Evolutionary conservation across 1,140 invertebrate species (phyloP).

Genomic region (Phthorimaea operculella): DNA sequence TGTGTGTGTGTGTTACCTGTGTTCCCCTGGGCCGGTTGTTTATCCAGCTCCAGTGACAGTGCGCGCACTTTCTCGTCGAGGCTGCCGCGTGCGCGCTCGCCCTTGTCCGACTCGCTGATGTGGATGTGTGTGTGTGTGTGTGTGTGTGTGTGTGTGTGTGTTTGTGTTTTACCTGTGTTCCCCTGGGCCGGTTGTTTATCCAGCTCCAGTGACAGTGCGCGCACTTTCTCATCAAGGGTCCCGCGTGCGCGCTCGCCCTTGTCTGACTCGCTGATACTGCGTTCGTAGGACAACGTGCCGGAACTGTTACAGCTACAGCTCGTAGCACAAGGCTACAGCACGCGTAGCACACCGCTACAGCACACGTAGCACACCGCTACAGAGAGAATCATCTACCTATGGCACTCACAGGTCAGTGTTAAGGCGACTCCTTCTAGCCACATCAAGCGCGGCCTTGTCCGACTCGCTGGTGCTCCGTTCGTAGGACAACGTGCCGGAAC

Average conservation of each 20-base stretch:
- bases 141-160: no score
- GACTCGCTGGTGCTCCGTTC: slow-evolving; percentile 79
- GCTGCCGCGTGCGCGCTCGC: slow-evolving; percentile 26
- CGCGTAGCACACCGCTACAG: no score
- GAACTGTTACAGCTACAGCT: slow-evolving; percentile 34
- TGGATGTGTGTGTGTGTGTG: no score
- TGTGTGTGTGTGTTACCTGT: no score
- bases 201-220: slow-evolving; percentile 77
- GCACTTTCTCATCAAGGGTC: slow-evolving; percentile 61
- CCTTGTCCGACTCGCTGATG: slow-evolving; percentile 58
- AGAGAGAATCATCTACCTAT: background rate
- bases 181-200: slow-evolving; percentile 28
- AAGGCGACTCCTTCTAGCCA: slow-evolving; percentile 83
- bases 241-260: slow-evolving; percentile 25
- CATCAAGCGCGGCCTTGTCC: slow-evolving; percentile 92
- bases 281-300: slow-evolving; percentile 76
- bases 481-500: slow-evolving; percentile 73
- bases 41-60: slow-evolving; percentile 74
- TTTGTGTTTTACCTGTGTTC: no score
- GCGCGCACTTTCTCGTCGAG: slow-evolving; percentile 69
- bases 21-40: slow-evolving; percentile 21
- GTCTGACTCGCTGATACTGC: slow-evolving; percentile 67
- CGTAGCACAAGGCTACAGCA: no score
- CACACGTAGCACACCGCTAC: slow-evolving; percentile 80
- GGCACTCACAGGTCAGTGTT: slow-evolving; percentile 86